Percentiles rank a stretch among this genome's conserved stretches.
phyloP scores from a whole-genome alignment of 1,140 invertebrate genomes.

The Helicoverpa zea region DNA sequence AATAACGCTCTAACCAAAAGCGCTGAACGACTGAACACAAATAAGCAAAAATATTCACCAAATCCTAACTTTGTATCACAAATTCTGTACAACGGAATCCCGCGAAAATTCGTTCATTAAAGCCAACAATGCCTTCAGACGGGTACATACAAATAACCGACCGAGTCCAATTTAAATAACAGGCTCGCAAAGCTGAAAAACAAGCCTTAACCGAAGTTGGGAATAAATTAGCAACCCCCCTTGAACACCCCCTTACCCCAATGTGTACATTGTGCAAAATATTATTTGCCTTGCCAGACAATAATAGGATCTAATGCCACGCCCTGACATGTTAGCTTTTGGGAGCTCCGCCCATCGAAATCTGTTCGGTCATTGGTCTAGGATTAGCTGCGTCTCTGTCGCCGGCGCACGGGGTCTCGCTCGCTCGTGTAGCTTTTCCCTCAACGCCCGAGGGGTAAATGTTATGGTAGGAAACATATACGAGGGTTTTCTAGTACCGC shows the following conservation, averaged over 20 bases:
- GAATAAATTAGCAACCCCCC: conserved; percentile 84
- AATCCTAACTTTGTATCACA: conserved; percentile 50
- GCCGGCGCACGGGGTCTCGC: conserved; percentile 46
- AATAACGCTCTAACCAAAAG: conserved; percentile 14
- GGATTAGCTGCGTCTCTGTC: conserved; percentile 58
- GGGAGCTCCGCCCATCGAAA: conserved; percentile 69
- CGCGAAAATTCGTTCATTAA: conserved; percentile 81
- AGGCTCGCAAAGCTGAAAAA: conserved; percentile 86
- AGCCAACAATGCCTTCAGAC: conserved; percentile 77
- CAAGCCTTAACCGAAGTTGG: conserved; percentile 86
- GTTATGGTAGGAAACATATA: conserved; percentile 85
- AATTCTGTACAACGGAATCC: conserved; percentile 47
- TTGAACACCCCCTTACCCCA: conserved; percentile 73
- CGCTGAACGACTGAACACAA: conserved; percentile 42
- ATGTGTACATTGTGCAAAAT: conserved; percentile 86
- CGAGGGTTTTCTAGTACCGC: conserved; percentile 79
- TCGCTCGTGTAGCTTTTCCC: conserved; percentile 80
- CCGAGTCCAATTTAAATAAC: conserved; percentile 85
- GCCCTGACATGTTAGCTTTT: conserved; percentile 86
- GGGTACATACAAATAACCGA: conserved; percentile 84
- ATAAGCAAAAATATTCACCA: conserved; percentile 50
- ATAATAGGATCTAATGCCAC: conserved; percentile 85
- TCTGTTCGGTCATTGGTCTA: conserved; percentile 69
- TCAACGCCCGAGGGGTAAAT: conserved; percentile 85
- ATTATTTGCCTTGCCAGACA: conserved; percentile 86